phyloP scores from a whole-genome alignment of 2,888 invertebrate species.

The Trissonchulus sp. region DNA sequence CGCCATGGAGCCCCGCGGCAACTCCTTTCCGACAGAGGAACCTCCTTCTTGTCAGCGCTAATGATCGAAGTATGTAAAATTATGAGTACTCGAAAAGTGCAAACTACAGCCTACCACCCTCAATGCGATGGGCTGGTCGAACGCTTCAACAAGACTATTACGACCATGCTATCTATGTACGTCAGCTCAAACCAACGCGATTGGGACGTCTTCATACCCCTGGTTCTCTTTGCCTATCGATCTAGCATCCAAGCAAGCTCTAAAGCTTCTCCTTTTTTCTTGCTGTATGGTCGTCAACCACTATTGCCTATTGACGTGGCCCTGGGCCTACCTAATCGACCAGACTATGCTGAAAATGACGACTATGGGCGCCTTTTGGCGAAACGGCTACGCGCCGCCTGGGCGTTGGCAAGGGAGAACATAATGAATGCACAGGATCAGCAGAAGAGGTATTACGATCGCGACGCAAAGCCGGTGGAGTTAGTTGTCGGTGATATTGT shows the following conservation, averaged over 20 bases:
- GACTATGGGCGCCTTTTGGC: too few relatives aligned
- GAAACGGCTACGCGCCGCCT: neutral
- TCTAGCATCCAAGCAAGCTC: constrained; percentile 2
- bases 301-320: neutral
- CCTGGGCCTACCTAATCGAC: neutral
- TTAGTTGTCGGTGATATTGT: too few relatives aligned
- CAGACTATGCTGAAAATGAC: neutral
- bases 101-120: constrained; percentile 32
- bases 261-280: neutral
- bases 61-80: constrained; percentile 30
- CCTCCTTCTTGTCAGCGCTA: constrained; percentile 34
- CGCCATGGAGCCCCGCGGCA: constrained; percentile 32
- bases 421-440: neutral
- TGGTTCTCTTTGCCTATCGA: constrained; percentile 14
- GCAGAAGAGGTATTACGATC: neutral
- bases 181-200: constrained; percentile 35
- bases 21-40: constrained; percentile 38
- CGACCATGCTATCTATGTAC: constrained; percentile 38
- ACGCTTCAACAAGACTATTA: constrained; percentile 40
- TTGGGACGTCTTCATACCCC: too few relatives aligned
- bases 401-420: neutral
- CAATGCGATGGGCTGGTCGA: too few relatives aligned
- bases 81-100: constrained; percentile 30
- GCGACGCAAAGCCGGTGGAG: too few relatives aligned
- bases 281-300: neutral